Conservation (phyloP, 2,113 vertebrate genomes). For the Capreolus pygargus region DNA sequence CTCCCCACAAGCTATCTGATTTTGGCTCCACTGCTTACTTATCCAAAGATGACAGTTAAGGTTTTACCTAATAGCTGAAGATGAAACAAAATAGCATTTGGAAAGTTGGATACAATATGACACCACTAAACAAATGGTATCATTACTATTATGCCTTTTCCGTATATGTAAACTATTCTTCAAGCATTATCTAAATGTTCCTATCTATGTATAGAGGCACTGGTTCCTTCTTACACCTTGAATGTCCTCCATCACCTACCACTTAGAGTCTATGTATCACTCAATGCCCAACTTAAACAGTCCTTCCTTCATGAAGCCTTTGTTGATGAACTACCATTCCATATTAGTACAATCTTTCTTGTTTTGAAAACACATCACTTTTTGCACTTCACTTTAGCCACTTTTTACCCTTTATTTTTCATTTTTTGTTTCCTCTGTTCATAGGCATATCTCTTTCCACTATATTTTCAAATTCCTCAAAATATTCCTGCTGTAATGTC, state of each 20-base stretch:
- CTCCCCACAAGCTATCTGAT: neutral
- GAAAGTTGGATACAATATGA: neutral
- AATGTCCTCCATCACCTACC: neutral
- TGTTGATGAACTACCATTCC: neutral
- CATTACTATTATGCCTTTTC: neutral
- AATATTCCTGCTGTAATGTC: neutral
- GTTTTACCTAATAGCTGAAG: neutral
- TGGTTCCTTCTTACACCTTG: neutral
- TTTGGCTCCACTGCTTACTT: neutral
- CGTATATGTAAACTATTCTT: neutral
- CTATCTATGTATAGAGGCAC: neutral
- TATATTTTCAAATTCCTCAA: neutral
- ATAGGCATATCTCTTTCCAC: neutral
- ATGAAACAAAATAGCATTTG: neutral
- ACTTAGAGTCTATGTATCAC: neutral
- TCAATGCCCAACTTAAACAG: neutral
- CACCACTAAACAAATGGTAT: neutral
- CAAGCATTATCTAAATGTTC: neutral
- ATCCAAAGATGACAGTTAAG: neutral
- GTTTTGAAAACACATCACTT: neutral
- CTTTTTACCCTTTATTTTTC: neutral
- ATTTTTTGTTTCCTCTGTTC: neutral
- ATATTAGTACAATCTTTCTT: neutral
- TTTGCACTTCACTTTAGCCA: neutral
- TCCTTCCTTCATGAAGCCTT: neutral